Evolutionary conservation across 2,797 vertebrate species (phyloP).

Genomic region (Sebastes melanostomus): DNA sequence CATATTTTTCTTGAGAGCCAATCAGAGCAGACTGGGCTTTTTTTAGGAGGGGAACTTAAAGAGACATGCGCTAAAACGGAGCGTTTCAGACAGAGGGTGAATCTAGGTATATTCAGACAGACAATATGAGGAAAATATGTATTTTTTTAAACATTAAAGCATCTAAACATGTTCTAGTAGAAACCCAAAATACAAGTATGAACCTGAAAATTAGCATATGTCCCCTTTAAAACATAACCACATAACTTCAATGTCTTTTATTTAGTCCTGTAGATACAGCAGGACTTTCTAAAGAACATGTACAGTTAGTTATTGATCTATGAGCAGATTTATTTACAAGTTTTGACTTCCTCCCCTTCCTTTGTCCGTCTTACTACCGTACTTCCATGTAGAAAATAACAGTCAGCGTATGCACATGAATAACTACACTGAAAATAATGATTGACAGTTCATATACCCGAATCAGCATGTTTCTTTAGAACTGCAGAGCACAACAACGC

Average conservation of each 20-base stretch:
- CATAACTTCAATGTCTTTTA: neutral
- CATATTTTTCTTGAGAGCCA: neutral
- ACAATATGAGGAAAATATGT: neutral
- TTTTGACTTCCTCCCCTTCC: neutral
- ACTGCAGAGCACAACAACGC: conserved; percentile 38
- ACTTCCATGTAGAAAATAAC: neutral
- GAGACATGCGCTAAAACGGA: neutral
- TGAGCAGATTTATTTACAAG: neutral
- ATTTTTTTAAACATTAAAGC: neutral
- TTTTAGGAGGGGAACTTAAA: neutral
- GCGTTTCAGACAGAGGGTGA: neutral
- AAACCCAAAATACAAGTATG: neutral
- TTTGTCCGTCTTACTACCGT: neutral
- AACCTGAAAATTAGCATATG: neutral
- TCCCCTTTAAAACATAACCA: neutral
- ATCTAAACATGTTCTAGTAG: neutral
- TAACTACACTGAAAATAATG: conserved; percentile 15
- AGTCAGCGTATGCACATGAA: conserved; percentile 18
- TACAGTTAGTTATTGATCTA: neutral
- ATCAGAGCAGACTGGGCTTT: neutral
- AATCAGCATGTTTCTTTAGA: conserved; percentile 57
- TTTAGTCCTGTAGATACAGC: neutral
- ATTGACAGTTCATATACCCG: conserved; percentile 41
- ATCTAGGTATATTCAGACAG: neutral
- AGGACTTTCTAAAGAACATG: neutral